A percentile compares a stretch with the other conserved stretches of the same genome.
Evolutionary conservation across 2,113 vertebrate species (phyloP).

Genomic region (Leptobrachium ailaonicum): DNA sequence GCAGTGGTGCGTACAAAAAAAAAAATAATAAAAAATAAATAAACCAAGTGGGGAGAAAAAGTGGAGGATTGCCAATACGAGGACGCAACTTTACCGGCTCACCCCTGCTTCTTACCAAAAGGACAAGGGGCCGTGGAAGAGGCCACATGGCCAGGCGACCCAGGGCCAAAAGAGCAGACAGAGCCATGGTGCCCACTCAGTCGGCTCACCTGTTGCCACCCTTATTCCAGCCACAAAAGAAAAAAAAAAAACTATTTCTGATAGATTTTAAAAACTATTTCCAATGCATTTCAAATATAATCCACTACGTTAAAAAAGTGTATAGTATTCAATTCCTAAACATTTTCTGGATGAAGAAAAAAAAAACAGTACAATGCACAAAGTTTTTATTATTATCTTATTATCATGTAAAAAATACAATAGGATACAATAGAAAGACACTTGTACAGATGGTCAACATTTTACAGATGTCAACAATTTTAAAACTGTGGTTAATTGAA

Average conservation of each 20-base stretch:
- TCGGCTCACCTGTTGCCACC: too few species aligned
- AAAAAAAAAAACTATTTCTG: not conserved
- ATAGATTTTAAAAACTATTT: not conserved
- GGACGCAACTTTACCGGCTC: too few species aligned
- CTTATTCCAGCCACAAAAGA: too few species aligned
- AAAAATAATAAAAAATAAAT: too few species aligned
- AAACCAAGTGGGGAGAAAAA: too few species aligned
- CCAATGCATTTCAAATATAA: slow-evolving; percentile 1
- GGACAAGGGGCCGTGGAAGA: too few species aligned
- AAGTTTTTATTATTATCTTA: not conserved
- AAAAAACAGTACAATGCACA: slow-evolving; percentile 1
- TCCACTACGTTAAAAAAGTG: not conserved
- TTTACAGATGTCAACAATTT: not conserved
- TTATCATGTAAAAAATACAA: not conserved
- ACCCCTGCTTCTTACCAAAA: too few species aligned
- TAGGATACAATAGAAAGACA: not conserved
- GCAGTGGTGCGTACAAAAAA: too few species aligned
- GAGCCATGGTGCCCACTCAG: too few species aligned
- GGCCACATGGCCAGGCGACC: too few species aligned
- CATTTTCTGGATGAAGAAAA: not conserved
- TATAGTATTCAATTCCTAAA: not conserved
- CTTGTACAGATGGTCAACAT: not conserved
- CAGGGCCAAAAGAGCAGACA: too few species aligned
- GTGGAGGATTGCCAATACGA: too few species aligned
- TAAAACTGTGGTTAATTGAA: not conserved